Base-by-base conservation (phyloP, 2,797 vertebrate species). In the Eupleurogrammus muticus region DNA sequence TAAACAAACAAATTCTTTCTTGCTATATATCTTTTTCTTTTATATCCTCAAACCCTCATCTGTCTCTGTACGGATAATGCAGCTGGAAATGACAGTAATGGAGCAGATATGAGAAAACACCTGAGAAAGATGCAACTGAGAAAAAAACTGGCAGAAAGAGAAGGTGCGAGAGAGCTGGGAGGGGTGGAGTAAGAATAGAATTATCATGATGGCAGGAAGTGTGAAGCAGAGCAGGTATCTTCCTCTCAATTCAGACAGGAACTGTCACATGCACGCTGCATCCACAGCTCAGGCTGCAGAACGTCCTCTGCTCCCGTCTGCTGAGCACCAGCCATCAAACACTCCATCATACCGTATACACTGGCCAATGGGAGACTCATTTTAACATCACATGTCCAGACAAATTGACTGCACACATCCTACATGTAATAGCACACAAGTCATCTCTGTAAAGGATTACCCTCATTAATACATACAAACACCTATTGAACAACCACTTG, bases 1-100 rank as follows among this genome's bases (percentile, higher is more conserved):
- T 54, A 65, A 13, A 69, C 54, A 70, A 56, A 54, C 23, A 70
- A 3, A 28, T 28, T 28, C n/a, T 58, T 52, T 67, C 70, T 76
- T 77, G 80, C 80, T 80, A 50, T 80, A 78, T 82, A 73, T 75
- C 83, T 44, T 81, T 66, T 28, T 54, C 64, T 83, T 82, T 84
- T 77, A 89, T 88, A 70, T 75, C 67, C 51, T 73, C 77, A 57
- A 28, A 54, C 23, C 65, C 81, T 87, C 75, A 61, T 75, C 80
- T 70, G 70, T 82, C 67, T 86, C 73, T 77, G 42, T 65, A 66
- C 60, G 79, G 79, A 83, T 76, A 83, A 72, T 55, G 51, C 74
- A 46, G 46, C 52, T 71, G 55, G 28, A 83, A 85, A 76, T 77
- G 79, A 73, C 80, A 80, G 70, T 70, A 86, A 83, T 81, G 73